phyloP scores from a whole-genome alignment of 2,888 invertebrate genomes.

The Standfussiana lucernea region DNA sequence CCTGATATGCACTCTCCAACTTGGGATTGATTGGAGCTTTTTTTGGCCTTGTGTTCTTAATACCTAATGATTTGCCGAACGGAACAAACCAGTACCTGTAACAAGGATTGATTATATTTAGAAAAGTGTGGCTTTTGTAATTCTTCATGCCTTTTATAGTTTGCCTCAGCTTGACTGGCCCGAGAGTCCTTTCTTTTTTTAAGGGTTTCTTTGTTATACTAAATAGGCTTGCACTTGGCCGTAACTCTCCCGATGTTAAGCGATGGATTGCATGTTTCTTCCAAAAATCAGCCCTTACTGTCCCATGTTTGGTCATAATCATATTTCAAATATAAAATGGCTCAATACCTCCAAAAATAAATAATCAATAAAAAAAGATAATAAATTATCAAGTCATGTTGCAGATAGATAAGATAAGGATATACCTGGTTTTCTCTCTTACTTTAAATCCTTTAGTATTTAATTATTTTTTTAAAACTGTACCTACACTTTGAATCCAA shows the following conservation, averaged over 20 bases:
- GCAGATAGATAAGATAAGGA: neutral
- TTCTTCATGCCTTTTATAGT: neutral
- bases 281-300: neutral
- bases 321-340: neutral
- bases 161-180: neutral
- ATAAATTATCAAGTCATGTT: neutral
- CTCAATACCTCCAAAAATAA: neutral
- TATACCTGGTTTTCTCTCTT: neutral
- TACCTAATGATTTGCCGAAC: constrained; percentile 95
- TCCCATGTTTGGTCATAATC: neutral
- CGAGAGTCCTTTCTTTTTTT: no score
- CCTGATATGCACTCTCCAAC: constrained; percentile 94
- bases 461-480: neutral
- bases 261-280: neutral
- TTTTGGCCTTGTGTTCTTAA: constrained; percentile 94
- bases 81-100: constrained; percentile 95
- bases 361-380: neutral
- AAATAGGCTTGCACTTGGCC: no score
- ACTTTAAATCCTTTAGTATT: neutral
- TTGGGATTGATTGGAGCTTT: constrained; percentile 93
- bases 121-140: neutral
- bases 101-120: constrained; percentile 65
- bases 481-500: neutral
- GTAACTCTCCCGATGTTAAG: no score
- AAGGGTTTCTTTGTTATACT: no score